Evolutionary conservation across 1,140 invertebrate species (phyloP), one percentile per base, ranked within the genome.

Genomic region (Apocrypta bakeri): DNA sequence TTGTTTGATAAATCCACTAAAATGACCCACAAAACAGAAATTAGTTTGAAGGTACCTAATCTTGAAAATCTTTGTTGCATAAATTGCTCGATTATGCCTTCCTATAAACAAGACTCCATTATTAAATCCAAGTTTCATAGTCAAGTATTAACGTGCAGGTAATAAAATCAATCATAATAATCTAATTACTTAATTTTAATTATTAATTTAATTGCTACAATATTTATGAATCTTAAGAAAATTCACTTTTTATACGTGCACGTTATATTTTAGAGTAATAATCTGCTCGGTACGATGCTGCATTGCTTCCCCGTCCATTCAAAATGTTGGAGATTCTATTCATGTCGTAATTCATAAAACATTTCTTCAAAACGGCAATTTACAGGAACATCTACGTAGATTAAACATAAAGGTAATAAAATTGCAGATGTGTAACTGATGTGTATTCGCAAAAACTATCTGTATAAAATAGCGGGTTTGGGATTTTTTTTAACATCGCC

Each of bases 111-210:
- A 14, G 69, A 87, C 61, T 71, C 84, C 1, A 77, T 84, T 14
- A 33, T 82, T 27, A 87, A 86, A 69, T 84, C 85, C 17, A 74
- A 83, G 25, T 87, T 85, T 79, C 85, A 88, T 24, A 78, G 42
- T 48, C 86, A 86, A 84, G 86, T 80, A 25, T 77, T 89, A 48
- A 88, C 86, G n/a, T 89, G 88, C 75, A 87, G 88, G 88, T 86
- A 83, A 61, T 29, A n/a, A n/a, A n/a, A n/a, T n/a, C n/a, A n/a
- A n/a, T n/a, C n/a, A n/a, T n/a, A n/a, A n/a, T n/a, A n/a, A n/a
- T n/a, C n/a, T n/a, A n/a, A n/a, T n/a, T 1, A 56, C 24, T 48
- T 12, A 12, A 25, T 56, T 48, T 24, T 25, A n/a, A 37, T 4
- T 27, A 27, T 9, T 37, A 2, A 9, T 3, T 29, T 27, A 12